Evolutionary conservation across 2,888 invertebrate species (phyloP), one percentile per base, ranked within the genome.

Genomic region (Bembecia ichneumoniformis): DNA sequence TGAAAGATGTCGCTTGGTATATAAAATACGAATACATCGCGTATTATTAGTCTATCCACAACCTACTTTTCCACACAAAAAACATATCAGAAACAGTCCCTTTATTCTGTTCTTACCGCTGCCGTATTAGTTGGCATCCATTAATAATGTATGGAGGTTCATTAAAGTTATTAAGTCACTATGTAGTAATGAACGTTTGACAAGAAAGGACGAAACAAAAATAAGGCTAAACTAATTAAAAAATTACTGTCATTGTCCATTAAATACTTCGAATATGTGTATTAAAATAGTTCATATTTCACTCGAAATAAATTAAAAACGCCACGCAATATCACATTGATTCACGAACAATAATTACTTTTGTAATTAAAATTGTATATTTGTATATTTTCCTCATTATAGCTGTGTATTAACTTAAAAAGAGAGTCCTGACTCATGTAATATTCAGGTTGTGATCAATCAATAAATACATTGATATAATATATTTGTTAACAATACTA

Each of bases 111-210:
- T 35, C 48, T 28, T 49, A 40, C 48, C 51, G 40, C 55, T 55
- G 51, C 52, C 43, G 47, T 53, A 55, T 55, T 53, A 55, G 49
- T 55, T 53, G 55, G 49, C 60, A 60, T 40, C 40, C 40, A 40
- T 40, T 40, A 40, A 40, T 40, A 40, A 40, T 40, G 40, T n/a
- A 64, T 64, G 55, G 58, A 40, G 57, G 52, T 58, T 62, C 59
- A 57, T 63, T 59, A 63, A 62, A 58, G 57, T 58, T 60, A 63
- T 64, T 63, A 63, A 58, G 59, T 59, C 55, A 58, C 57, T 57
- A 55, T 55, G 46, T 50, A 56, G 55, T 58, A 60, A 60, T 56
- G 55, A 60, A 58, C 49, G 51, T 58, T 54, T 53, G 47, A 49
- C 49, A 40, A 40, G n/a, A 40, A 40, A 13, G 5, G 9, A 13